A percentile compares a stretch with the other conserved stretches of the same genome.
Conservation (phyloP, 2,888 invertebrate genomes). For the Eilema sororculum region DNA sequence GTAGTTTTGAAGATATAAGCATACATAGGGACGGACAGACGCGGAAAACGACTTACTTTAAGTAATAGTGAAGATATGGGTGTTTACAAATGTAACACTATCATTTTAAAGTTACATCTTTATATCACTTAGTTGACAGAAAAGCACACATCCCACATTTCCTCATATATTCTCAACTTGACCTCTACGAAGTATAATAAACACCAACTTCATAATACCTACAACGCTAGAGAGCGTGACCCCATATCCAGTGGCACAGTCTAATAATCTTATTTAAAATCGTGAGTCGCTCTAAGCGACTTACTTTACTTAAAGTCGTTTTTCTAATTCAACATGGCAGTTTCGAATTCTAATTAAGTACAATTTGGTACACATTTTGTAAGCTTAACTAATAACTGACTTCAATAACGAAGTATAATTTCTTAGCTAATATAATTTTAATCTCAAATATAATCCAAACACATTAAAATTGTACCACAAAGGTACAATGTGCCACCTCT, state of each 20-base stretch:
- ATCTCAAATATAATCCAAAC: not conserved
- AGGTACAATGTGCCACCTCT: not conserved
- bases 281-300: too few species aligned
- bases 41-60: too few species aligned
- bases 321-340: not conserved
- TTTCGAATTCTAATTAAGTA: not conserved
- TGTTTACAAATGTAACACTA: too few species aligned
- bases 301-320: not conserved
- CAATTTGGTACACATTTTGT: not conserved
- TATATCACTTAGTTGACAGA: too few species aligned
- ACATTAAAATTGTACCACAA: not conserved
- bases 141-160: too few species aligned
- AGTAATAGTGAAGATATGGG: too few species aligned
- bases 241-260: not conserved
- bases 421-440: not conserved
- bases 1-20: too few species aligned
- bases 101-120: not conserved
- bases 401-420: not conserved
- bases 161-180: too few species aligned
- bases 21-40: too few species aligned
- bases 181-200: not conserved
- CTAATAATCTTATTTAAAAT: not conserved
- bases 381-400: not conserved
- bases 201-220: not conserved
- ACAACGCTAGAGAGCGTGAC: not conserved